Evolutionary conservation across 2,797 vertebrate species (phyloP), one percentile per base, ranked within the genome.

Genomic region (Dendrocincla tyrannina): DNA sequence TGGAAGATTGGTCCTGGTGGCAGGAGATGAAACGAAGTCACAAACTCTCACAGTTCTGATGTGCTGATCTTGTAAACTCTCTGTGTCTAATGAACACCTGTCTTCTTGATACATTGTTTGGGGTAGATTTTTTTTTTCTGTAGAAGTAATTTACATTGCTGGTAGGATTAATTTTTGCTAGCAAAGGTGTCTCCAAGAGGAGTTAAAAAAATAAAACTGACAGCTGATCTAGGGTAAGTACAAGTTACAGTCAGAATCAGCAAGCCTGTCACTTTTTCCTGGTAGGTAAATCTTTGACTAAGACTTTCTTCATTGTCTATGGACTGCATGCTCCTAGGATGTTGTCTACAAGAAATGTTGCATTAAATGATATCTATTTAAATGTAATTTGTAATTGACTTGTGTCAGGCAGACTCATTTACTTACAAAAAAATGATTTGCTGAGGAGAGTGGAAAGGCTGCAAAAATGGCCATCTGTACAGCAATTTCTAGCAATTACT

Each of bases 151-250:
- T 74, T 93, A 95, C 94, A 90, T 97, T 97, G 96, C 91, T 97
- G 91, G 97, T 98, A 98, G 97, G 82, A 94, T 97, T 97, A 98
- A 98, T 96, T 98, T 93, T 97, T 97, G 92, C 92, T 98, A 98
- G 97, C 96, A 97, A 97, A 98, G 97, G 90, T 98, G 92, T 98
- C 93, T 97, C 81, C 97, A 95, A 97, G 97, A 98, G 97, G 88
- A 98, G 91, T 93, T 97, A 96, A 97, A 96, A 97, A 94, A 96
- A 98, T 98, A 98, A 98, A 98, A 98, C 98, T 98, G 98, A 98
- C 98, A 98, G 98, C 98, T 98, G 97, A 97, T 92, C 66, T 98
- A 98, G 98, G 99, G 99, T 99, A 99, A 99, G 99, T 99, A 99
- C 98, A 97, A 98, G 97, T 98, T 96, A 97, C 98, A 98, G 98